phyloP scores from a whole-genome alignment of 2,888 invertebrate species.

The Lithodes maja region DNA sequence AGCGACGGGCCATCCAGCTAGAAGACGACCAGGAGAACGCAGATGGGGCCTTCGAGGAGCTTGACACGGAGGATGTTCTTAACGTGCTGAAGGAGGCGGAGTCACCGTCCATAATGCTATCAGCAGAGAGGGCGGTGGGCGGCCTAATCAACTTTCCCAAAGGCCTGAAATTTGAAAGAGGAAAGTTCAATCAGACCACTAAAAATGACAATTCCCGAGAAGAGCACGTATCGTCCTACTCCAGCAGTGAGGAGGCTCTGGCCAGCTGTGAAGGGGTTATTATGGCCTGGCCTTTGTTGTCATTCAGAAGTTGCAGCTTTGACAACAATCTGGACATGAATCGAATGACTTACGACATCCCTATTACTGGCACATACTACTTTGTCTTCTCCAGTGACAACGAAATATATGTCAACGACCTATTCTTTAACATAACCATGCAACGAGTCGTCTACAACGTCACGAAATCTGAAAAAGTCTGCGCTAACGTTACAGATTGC shows the following conservation, averaged over 20 bases:
- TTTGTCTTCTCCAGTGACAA: constrained; percentile 89
- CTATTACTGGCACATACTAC: constrained; percentile 86
- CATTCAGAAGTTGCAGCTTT: constrained; percentile 78
- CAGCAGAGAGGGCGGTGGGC: constrained; percentile 18
- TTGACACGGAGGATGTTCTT: constrained; percentile 77
- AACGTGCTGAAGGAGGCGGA: neutral
- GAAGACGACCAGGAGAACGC: neutral
- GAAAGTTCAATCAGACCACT: constrained; percentile 81
- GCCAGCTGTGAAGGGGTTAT: constrained; percentile 84
- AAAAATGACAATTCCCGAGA: constrained; percentile 68
- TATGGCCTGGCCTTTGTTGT: constrained; percentile 82
- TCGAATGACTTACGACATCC: constrained; percentile 78
- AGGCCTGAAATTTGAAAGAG: constrained; percentile 72
- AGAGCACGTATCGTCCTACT: constrained; percentile 82
- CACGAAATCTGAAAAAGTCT: constrained; percentile 79
- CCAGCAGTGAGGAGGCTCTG: constrained; percentile 85
- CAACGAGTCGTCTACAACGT: constrained; percentile 84
- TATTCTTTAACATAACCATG: constrained; percentile 82
- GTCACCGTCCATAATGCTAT: constrained; percentile 5
- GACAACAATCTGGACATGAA: constrained; percentile 57
- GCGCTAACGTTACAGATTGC: constrained; percentile 81
- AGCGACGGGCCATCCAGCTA: neutral
- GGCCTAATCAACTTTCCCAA: constrained; percentile 49
- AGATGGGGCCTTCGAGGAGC: constrained; percentile 76
- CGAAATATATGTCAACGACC: constrained; percentile 80